phyloP scores from a whole-genome alignment of 1,140 invertebrate genomes.

The Spodoptera litura region DNA sequence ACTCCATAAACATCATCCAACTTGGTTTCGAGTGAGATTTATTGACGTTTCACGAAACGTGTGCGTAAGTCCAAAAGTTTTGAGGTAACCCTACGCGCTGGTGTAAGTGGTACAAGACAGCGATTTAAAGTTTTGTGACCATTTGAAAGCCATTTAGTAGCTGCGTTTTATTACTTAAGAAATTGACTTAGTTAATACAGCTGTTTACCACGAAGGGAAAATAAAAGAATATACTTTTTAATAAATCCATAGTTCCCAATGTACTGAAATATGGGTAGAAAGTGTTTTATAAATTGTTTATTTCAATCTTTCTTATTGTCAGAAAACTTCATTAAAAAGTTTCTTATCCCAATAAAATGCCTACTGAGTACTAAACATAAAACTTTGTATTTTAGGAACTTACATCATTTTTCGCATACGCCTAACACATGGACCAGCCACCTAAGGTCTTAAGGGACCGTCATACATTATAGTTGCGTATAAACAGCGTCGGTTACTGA shows the following conservation, averaged over 20 bases:
- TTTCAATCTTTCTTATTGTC: too few species aligned
- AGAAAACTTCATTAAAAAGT: neutral
- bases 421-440: conserved; percentile 13
- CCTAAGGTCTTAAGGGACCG: conserved; percentile 57
- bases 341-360: neutral
- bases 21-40: conserved; percentile 44
- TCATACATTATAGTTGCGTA: conserved; percentile 65
- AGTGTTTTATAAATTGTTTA: too few species aligned
- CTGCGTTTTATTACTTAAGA: too few species aligned
- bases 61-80: conserved; percentile 51
- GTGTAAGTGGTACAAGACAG: neutral
- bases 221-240: too few species aligned
- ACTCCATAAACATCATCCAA: conserved; percentile 51
- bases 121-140: neutral
- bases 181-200: too few species aligned
- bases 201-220: too few species aligned
- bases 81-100: conserved; percentile 39
- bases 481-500: conserved; percentile 60
- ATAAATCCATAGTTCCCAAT: too few species aligned
- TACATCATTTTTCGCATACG: too few species aligned
- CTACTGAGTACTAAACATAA: neutral
- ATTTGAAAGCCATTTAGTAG: too few species aligned
- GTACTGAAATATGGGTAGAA: too few species aligned
- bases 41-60: conserved; percentile 50
- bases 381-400: neutral